Evolutionary conservation across 1,140 invertebrate genomes (phyloP).

Genomic region (Sycobia sp.): DNA sequence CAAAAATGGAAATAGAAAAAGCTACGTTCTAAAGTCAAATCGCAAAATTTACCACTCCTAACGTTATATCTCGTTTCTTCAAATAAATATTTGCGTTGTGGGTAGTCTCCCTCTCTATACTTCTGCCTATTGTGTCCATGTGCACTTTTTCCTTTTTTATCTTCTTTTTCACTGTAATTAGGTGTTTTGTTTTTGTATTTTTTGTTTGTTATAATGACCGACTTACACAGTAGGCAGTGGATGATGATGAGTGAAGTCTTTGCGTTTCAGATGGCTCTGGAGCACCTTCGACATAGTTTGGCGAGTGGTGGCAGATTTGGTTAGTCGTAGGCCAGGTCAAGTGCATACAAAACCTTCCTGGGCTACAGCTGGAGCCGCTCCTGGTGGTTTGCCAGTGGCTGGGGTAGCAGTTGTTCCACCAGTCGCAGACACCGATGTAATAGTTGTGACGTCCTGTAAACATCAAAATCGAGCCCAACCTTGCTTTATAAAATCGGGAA

Average conservation of each 20-base stretch:
- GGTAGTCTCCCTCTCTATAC: background rate
- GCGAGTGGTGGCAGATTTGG: constrained; percentile 36
- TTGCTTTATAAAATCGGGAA: constrained; percentile 25
- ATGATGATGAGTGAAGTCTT: constrained; percentile 51
- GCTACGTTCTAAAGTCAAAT: background rate
- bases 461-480: background rate
- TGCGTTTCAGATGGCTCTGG: constrained; percentile 51
- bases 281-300: constrained; percentile 44
- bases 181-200: too few relatives aligned
- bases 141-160: constrained; percentile 7
- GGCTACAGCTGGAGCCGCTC: constrained; percentile 44
- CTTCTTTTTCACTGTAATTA: constrained; percentile 16
- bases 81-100: constrained; percentile 3
- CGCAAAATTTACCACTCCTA: background rate
- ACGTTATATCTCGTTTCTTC: background rate
- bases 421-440: background rate
- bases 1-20: constrained; percentile 38
- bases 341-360: constrained; percentile 56
- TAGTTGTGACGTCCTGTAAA: constrained; percentile 10
- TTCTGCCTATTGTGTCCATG: background rate
- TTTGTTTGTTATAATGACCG: constrained; percentile 34
- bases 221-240: constrained; percentile 56
- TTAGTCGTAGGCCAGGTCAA: constrained; percentile 44
- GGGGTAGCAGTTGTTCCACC: background rate
- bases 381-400: constrained; percentile 41